Conservation (phyloP, 2,888 invertebrate species). For the Anthophora plumipes region DNA sequence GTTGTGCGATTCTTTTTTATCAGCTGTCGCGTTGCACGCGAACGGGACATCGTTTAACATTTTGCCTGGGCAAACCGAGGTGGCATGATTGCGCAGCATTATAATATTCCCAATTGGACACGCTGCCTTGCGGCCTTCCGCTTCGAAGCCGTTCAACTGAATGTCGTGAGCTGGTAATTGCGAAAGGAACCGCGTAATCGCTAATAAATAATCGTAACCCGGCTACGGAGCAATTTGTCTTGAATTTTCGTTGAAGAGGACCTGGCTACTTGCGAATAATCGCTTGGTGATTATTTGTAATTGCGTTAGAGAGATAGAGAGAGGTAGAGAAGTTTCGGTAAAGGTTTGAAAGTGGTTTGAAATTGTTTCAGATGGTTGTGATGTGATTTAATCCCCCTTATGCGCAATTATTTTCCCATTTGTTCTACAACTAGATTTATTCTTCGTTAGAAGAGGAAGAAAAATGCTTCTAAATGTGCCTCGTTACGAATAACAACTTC, state of each 20-base stretch:
- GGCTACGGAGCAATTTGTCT: slow-evolving; percentile 21
- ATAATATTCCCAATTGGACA: slow-evolving; percentile 39
- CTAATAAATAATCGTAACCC: slow-evolving; percentile 34
- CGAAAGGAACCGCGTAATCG: slow-evolving; percentile 17
- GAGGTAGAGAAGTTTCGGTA: background rate
- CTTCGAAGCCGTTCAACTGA: background rate
- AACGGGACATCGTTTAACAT: slow-evolving; percentile 19
- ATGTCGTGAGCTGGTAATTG: slow-evolving; percentile 7
- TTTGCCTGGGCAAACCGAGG: background rate
- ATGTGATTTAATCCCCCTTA: too few relatives aligned
- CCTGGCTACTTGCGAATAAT: slow-evolving; percentile 22
- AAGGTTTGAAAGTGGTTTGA: background rate
- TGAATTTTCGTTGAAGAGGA: slow-evolving; percentile 9
- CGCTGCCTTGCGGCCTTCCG: slow-evolving; percentile 20
- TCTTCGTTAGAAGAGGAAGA: too few relatives aligned
- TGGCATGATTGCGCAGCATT: slow-evolving; percentile 15
- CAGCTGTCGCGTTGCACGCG: slow-evolving; percentile 26
- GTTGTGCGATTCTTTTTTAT: slow-evolving; percentile 46
- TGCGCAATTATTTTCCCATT: too few relatives aligned
- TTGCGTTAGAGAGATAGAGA: background rate
- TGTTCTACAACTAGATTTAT: too few relatives aligned
- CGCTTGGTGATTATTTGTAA: slow-evolving; percentile 28
- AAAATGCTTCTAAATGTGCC: too few relatives aligned
- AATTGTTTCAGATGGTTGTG: background rate
- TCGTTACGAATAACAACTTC: too few relatives aligned